A percentile compares a stretch with the other conserved stretches of the same genome.
Evolutionary conservation across 1,140 invertebrate genomes (phyloP).

Genomic region (Panulirus ornatus): DNA sequence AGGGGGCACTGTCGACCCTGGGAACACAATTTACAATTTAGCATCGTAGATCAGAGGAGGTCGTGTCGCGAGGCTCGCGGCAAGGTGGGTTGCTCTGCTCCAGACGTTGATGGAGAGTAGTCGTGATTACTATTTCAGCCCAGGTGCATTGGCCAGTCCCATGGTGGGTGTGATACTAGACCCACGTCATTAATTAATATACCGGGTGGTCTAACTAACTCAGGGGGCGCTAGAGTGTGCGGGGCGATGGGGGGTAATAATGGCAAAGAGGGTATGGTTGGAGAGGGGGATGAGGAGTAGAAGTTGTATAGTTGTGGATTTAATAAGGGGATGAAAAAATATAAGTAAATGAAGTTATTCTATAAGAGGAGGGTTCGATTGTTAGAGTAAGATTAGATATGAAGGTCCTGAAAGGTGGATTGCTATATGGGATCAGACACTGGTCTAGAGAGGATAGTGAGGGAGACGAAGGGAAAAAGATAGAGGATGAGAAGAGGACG

Average conservation of each 20-base stretch:
- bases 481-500: neutral
- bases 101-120: constrained; percentile 25
- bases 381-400: neutral
- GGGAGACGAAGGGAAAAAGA: constrained; percentile 2
- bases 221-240: neutral
- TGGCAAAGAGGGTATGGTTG: neutral
- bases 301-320: neutral
- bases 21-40: constrained; percentile 54
- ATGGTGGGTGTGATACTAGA: constrained; percentile 27
- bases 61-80: constrained; percentile 14
- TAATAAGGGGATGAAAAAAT: neutral
- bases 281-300: neutral
- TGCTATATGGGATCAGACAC: too few species aligned
- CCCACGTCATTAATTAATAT: constrained; percentile 48
- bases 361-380: neutral
- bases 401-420: neutral
- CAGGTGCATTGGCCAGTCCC: constrained; percentile 54
- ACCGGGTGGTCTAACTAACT: constrained; percentile 17
- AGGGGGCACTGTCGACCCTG: constrained; percentile 27
- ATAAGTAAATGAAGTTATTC: neutral
- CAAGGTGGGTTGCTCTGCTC: constrained; percentile 15
- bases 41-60: constrained; percentile 41
- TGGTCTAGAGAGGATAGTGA: neutral
- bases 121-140: constrained; percentile 57
- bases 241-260: neutral